Conservation (phyloP, 2,888 invertebrate genomes). For the Tuberolachnus salignus region DNA sequence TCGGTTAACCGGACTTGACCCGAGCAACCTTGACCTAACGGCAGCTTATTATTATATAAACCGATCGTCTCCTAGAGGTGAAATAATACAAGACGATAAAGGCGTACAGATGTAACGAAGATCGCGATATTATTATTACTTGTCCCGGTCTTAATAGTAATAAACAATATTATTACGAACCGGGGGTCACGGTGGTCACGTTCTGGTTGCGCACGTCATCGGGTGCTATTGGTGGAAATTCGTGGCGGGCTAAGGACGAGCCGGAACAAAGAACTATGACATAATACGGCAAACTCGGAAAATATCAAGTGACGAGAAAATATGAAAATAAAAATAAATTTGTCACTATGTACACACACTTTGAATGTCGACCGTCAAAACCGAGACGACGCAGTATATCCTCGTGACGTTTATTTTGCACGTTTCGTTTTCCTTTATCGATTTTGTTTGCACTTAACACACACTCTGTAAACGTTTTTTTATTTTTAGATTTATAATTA, state of each 20-base stretch:
- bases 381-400: constrained; percentile 1
- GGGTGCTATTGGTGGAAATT: too few relatives aligned
- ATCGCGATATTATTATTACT: constrained; percentile 6
- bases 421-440: not conserved
- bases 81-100: not conserved
- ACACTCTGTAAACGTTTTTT: too few relatives aligned
- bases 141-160: not conserved
- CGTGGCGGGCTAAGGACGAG: not conserved
- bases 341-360: not conserved
- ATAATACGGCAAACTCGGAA: constrained; percentile 26
- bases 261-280: constrained; percentile 31
- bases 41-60: too few relatives aligned
- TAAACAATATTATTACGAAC: not conserved
- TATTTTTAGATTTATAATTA: too few relatives aligned
- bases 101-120: not conserved
- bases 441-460: too few relatives aligned
- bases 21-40: too few relatives aligned
- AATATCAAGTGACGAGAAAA: too few relatives aligned
- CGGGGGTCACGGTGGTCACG: constrained; percentile 50
- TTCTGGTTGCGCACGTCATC: constrained; percentile 10
- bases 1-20: too few relatives aligned
- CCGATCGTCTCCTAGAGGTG: too few relatives aligned
- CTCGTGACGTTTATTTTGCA: not conserved
- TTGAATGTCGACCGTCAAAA: constrained; percentile 13
- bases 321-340: too few relatives aligned